phyloP scores from a whole-genome alignment of 92 coral and sea anemone species.

The Galaxea fascicularis region DNA sequence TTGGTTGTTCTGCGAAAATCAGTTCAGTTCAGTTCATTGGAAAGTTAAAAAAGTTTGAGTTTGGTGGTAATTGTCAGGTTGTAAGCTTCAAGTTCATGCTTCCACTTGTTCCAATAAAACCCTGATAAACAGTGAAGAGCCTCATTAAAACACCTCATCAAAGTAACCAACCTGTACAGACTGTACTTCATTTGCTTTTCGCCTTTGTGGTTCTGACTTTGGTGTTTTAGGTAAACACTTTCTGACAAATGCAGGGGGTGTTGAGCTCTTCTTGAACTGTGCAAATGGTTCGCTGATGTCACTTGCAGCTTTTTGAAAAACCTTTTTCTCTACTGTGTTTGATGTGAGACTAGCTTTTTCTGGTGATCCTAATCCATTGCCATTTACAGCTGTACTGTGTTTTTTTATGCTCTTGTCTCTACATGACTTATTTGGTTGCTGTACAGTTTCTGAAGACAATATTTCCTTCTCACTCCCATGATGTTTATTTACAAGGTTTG shows the following conservation, averaged over 20 bases:
- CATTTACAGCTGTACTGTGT: neutral
- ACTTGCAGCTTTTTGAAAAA: slow-evolving; percentile 16
- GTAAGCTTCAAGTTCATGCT: no score
- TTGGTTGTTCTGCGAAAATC: no score
- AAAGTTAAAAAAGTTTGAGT: no score
- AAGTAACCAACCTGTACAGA: neutral
- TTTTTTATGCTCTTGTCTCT: neutral
- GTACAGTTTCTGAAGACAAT: neutral
- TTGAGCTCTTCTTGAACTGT: slow-evolving; percentile 51
- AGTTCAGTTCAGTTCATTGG: no score
- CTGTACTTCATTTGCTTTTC: slow-evolving; percentile 5
- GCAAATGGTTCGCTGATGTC: slow-evolving; percentile 54
- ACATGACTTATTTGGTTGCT: neutral
- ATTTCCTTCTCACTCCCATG: neutral
- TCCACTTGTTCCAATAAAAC: no score
- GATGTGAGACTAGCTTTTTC: neutral
- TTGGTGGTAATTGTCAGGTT: no score
- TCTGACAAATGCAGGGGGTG: slow-evolving; percentile 82
- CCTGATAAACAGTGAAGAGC: neutral
- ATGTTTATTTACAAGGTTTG: neutral
- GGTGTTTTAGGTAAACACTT: slow-evolving; percentile 61
- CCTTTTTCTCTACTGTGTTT: neutral
- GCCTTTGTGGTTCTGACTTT: slow-evolving; percentile 33
- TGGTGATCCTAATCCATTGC: neutral
- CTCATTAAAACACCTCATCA: neutral